phyloP scores from a whole-genome alignment of 1,140 invertebrate species.

The Drosophila ananassae region DNA sequence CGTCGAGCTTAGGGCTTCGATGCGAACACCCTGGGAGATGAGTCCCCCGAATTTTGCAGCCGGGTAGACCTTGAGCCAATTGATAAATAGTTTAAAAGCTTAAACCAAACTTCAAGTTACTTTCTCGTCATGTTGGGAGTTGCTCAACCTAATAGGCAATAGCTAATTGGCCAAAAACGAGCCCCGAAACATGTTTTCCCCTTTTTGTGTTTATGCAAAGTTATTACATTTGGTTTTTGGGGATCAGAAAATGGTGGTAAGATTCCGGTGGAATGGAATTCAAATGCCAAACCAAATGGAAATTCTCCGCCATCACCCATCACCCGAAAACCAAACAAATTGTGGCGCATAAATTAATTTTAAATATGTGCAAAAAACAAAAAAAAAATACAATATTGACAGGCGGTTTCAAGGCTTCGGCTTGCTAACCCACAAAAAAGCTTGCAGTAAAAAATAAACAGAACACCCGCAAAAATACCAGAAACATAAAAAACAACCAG shows the following conservation, averaged over 20 bases:
- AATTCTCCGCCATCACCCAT: conserved; percentile 24
- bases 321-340: conserved; percentile 24
- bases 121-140: conserved; percentile 25
- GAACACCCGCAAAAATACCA: conserved; percentile 48
- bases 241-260: not conserved
- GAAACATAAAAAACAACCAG: conserved; percentile 28
- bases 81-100: conserved; percentile 28
- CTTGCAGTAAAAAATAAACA: conserved; percentile 65
- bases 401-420: conserved; percentile 58
- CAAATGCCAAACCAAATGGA: conserved; percentile 7
- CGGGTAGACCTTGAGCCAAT: conserved; percentile 41
- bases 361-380: conserved; percentile 36
- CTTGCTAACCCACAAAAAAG: conserved; percentile 74
- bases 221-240: conserved; percentile 4
- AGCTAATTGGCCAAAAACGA: conserved; percentile 25
- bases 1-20: too few relatives aligned
- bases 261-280: not conserved
- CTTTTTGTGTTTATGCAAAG: conserved; percentile 3
- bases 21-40: conserved; percentile 21
- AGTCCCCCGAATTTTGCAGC: conserved; percentile 1
- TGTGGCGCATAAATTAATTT: conserved; percentile 35
- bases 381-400: conserved; percentile 26
- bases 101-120: conserved; percentile 10
- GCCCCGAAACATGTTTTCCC: conserved; percentile 15
- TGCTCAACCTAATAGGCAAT: conserved; percentile 16